phyloP scores from a whole-genome alignment of 2,113 vertebrate species.

The Melozone crissalis region DNA sequence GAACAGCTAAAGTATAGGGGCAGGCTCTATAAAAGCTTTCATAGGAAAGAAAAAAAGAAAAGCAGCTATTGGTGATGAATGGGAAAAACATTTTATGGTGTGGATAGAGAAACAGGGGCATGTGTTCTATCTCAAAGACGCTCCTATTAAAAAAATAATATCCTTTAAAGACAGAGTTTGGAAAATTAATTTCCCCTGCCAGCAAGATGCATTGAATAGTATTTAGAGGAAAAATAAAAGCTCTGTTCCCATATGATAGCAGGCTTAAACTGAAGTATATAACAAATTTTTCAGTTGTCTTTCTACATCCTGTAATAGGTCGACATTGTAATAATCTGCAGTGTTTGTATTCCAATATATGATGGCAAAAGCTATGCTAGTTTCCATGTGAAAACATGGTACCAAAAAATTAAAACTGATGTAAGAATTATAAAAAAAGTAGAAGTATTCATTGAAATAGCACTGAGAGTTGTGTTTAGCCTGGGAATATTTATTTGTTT shows the following conservation, averaged over 20 bases:
- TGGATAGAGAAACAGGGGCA: conserved; percentile 29
- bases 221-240: neutral
- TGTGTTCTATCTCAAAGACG: conserved; percentile 55
- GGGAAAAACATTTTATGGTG: conserved; percentile 44
- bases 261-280: neutral
- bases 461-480: neutral
- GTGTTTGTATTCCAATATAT: neutral
- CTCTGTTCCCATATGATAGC: neutral
- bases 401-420: conserved; percentile 9
- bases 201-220: neutral
- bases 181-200: conserved; percentile 55
- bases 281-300: neutral
- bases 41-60: neutral
- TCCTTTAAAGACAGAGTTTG: conserved; percentile 41
- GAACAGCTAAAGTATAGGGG: neutral
- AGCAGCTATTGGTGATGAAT: conserved; percentile 21
- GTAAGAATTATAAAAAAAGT: neutral
- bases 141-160: conserved; percentile 62
- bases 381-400: neutral
- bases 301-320: neutral
- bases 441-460: neutral
- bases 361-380: neutral
- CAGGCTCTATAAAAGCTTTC: conserved; percentile 7
- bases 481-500: neutral
- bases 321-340: neutral